These are phyloP conservation scores for Sminthurides aquaticus DNA, from an alignment of 2,888 invertebrate genomes.

Conservation along the genomic window DNA sequence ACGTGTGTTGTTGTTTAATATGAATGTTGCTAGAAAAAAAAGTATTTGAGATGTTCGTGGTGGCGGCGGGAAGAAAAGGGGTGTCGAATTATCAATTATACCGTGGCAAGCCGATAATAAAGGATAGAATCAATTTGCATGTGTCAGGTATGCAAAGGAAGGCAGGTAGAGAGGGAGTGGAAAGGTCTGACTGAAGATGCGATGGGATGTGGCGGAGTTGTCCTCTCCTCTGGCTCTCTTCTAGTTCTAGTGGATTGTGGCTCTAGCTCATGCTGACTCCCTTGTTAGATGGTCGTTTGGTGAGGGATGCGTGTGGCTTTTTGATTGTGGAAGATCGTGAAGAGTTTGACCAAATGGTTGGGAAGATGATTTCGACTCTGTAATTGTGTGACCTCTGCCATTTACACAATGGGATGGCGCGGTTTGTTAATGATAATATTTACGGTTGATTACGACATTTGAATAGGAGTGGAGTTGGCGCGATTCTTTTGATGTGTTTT, in stretches of 20 bases:
- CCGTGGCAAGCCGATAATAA: neutral
- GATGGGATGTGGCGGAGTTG: no score
- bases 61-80: neutral
- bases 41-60: no score
- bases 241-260: no score
- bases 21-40: no score
- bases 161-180: neutral
- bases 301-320: neutral
- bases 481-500: constrained; percentile 22
- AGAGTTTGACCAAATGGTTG: neutral
- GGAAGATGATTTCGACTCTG: constrained; percentile 2
- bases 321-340: neutral
- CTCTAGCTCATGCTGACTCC: no score
- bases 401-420: constrained; percentile 21
- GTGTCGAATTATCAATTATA: neutral
- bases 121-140: neutral
- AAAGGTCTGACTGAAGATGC: no score
- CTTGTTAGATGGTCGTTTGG: no score
- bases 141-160: neutral
- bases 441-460: constrained; percentile 28
- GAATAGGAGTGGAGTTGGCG: constrained; percentile 16
- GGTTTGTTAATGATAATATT: constrained; percentile 31
- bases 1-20: no score
- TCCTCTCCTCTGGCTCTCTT: no score
- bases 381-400: constrained; percentile 30